Base-by-base conservation (phyloP, 1,140 invertebrate genomes). In the Oryzaephilus surinamensis region DNA sequence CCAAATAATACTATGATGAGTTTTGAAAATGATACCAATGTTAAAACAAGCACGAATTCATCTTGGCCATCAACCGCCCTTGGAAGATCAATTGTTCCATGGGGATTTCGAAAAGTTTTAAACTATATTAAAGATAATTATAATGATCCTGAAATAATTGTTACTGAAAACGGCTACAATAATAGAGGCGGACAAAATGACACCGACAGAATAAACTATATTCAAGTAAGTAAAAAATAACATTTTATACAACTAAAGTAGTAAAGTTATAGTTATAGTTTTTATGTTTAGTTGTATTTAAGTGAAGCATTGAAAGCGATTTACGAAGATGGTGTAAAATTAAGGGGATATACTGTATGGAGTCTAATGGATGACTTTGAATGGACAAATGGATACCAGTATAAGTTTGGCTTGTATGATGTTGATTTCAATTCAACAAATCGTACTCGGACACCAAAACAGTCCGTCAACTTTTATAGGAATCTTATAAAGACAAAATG, bases 301-400 rank as follows among this genome's bases (percentile, higher is more conserved):
- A 68, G 70, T 21, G 65, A 73, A 33, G 63, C 80, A 40, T 58
- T 80, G 10, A 67, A 71, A 54, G 77, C 79, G 7, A 71, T 81
- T 14, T 46, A 74, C 20, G 63, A 74, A 16, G 79, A 86, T 50
- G 71, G 70, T 3, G 76, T 74, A 7, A 77, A 81, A 45, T 66
- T 91, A 0, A 67, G 71, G 13, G 79, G 74, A 0, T 86, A 86
- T 51, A 76, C 76, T 12, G 69, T 72, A 7, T 86, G 81, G 82
- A 79, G 77, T 16, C 57, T 86, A 14, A 73, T 85, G 71, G 83
- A 87, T 50, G 84, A 82, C 54, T 83, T 81, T 48, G 81, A 84
- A 64, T 84, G 80, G 79, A 65, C 70, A 38, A 71, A 67, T 39
- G 76, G 74, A 42, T 77, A 73, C 51, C 67, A 67, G 69, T 73